phyloP scores from a whole-genome alignment of 2,113 vertebrate genomes.

The Microtus montanus region DNA sequence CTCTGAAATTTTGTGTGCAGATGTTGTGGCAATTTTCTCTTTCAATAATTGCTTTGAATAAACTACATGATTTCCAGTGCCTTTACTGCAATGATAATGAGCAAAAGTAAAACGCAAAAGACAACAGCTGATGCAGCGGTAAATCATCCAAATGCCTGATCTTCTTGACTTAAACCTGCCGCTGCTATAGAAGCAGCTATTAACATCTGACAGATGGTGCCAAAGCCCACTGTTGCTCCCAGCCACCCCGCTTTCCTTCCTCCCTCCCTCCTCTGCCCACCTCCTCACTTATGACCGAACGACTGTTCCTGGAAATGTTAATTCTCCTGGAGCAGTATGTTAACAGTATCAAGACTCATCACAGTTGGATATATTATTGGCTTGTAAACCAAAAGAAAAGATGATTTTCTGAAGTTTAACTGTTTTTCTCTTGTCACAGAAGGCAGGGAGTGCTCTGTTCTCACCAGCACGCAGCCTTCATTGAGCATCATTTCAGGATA shows the following conservation, averaged over 20 bases:
- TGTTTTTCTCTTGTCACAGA: not conserved
- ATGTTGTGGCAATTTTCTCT: not conserved
- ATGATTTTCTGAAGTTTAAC: not conserved
- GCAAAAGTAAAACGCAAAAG: conserved; percentile 53
- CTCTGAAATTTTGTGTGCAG: not conserved
- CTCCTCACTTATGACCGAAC: not conserved
- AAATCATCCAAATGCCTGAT: conserved; percentile 60
- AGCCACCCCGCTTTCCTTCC: not conserved
- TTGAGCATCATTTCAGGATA: not conserved
- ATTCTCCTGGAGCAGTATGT: conserved; percentile 33
- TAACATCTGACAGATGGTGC: conserved; percentile 56
- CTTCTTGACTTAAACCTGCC: conserved; percentile 72
- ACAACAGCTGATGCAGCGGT: conserved; percentile 40
- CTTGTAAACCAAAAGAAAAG: not conserved
- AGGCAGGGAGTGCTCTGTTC: not conserved
- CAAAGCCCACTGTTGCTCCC: conserved; percentile 17
- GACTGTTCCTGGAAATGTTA: conserved; percentile 7
- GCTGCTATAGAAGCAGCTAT: conserved; percentile 66
- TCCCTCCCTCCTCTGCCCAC: not conserved
- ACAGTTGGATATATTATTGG: conserved; percentile 9
- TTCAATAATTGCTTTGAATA: conserved; percentile 54
- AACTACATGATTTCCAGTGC: conserved; percentile 56
- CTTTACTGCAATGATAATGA: conserved; percentile 70
- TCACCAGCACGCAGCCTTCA: not conserved
- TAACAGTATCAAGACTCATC: conserved; percentile 45